Base-by-base conservation (phyloP, 35 echinoderm and acorn worm species). In the Anneissia japonica region DNA sequence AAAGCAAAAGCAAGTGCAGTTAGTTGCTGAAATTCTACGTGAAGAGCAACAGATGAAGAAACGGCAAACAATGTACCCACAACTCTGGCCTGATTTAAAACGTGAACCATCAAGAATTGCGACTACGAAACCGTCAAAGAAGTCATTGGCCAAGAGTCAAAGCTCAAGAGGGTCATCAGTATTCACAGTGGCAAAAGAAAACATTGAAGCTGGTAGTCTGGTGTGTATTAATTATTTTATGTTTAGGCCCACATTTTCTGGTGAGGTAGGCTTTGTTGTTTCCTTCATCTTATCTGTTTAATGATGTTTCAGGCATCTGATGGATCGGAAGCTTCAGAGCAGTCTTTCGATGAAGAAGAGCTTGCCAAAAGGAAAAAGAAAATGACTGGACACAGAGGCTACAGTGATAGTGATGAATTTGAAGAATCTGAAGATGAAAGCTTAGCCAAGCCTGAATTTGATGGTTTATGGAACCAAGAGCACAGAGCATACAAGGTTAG, bases 31-130 rank as follows among this genome's bases (percentile, higher is more conserved):
- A 39, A 88, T 99, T 74, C 76, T 99, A 31, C 55, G 89, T 26
- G 96, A 99, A 37, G 96, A 99, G 33, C 81, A 74, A 74, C 92
- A 99, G 74, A 94, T 99, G 89, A 99, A 92, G 84, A 99, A 92
- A 90, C 41, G 92, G 17, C 92, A 89, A 37, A 87, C 85, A 31
- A 91, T 94, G 87, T 99, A 99, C 45, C 96, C 96, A 0, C 96
- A 99, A 37, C 79, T 99, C 7, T 80, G 46, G 34, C 43, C 85
- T 9, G 87, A 97, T 73, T 79, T 84, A 14, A 92, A 99, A 81
- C 37, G 91, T 30, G 96, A 94, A 39, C 86, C 84, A 51, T 45
- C 82, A 13, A 38, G 74, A 26, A 46, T 36, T 26, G 88, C 90
- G 17, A 85, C 1, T 6, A 23, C 1, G 87, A 85, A 36, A 81